Evolutionary conservation across 1,140 invertebrate genomes (phyloP).

Genomic region (Bombus sylvicola): DNA sequence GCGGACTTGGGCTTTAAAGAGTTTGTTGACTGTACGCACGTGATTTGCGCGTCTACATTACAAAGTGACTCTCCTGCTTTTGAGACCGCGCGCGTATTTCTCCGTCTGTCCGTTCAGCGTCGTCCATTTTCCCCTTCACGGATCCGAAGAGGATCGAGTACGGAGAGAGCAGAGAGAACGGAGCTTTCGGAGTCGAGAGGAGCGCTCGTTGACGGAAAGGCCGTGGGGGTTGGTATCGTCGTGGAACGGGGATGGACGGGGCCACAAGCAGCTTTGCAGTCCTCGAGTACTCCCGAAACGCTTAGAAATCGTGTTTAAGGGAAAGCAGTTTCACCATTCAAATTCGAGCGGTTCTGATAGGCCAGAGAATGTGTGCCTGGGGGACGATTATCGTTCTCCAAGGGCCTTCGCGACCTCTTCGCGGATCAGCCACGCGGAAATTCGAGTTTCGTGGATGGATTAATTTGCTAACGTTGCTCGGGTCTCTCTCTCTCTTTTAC

Average conservation of each 20-base stretch:
- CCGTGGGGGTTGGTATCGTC: not conserved
- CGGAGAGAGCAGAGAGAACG: not conserved
- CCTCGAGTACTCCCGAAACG: constrained; percentile 44
- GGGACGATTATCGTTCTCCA: constrained; percentile 47
- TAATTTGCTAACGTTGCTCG: constrained; percentile 25
- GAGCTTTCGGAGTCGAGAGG: constrained; percentile 30
- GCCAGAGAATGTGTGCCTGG: constrained; percentile 25
- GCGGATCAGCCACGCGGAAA: constrained; percentile 38
- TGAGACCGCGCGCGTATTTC: constrained; percentile 39
- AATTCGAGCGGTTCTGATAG: constrained; percentile 41
- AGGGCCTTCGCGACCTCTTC: constrained; percentile 12
- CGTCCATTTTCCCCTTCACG: constrained; percentile 48
- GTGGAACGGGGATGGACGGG: not conserved
- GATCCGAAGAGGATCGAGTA: constrained; percentile 50
- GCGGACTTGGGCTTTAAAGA: constrained; percentile 40
- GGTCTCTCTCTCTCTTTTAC: not conserved
- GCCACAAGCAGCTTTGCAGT: constrained; percentile 26
- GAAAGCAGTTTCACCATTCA: constrained; percentile 39
- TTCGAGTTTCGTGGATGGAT: constrained; percentile 22
- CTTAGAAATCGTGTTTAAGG: constrained; percentile 55
- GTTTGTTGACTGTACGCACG: constrained; percentile 51
- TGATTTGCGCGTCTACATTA: constrained; percentile 46
- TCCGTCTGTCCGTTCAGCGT: constrained; percentile 52
- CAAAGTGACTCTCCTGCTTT: constrained; percentile 49
- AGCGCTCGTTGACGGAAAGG: constrained; percentile 29